These are phyloP conservation scores for Neodiprion pinetum DNA, from an alignment of 1,140 invertebrate genomes.

Conservation along the genomic window DNA sequence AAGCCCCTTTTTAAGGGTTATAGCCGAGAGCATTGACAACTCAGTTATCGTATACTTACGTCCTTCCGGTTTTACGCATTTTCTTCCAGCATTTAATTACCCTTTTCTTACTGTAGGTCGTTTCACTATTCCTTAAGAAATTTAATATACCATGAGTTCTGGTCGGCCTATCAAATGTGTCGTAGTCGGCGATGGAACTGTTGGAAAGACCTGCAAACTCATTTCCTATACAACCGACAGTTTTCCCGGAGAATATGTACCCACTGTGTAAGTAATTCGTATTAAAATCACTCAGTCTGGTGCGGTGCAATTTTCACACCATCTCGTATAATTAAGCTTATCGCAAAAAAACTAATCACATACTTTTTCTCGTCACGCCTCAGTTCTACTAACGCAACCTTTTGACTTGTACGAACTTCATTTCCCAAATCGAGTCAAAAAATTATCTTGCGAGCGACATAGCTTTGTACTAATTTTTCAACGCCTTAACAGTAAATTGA, in stretches of 20 bases:
- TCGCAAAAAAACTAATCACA: no score
- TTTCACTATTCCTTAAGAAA: not conserved
- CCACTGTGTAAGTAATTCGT: constrained; percentile 82
- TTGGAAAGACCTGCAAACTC: constrained; percentile 99
- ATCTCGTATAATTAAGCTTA: no score
- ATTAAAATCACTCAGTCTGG: not conserved
- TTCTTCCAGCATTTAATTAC: not conserved
- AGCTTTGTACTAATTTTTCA: no score
- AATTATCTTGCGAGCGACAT: no score
- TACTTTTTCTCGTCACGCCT: no score
- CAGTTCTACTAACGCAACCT: no score
- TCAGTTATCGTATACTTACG: not conserved
- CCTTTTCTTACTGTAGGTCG: not conserved
- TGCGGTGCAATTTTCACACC: no score
- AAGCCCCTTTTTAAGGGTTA: constrained; percentile 6
- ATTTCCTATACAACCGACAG: constrained; percentile 99
- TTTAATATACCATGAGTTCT: constrained; percentile 66
- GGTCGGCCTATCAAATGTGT: constrained; percentile 97
- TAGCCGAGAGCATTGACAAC: not conserved
- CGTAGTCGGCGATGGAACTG: constrained; percentile 90
- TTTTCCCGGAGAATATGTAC: constrained; percentile 98
- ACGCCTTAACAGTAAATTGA: no score
- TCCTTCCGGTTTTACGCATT: no score
- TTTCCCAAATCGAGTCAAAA: no score
- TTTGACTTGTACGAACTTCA: no score